Conservation (phyloP, 2,888 invertebrate genomes). For the Dicyrtoma fusca region DNA sequence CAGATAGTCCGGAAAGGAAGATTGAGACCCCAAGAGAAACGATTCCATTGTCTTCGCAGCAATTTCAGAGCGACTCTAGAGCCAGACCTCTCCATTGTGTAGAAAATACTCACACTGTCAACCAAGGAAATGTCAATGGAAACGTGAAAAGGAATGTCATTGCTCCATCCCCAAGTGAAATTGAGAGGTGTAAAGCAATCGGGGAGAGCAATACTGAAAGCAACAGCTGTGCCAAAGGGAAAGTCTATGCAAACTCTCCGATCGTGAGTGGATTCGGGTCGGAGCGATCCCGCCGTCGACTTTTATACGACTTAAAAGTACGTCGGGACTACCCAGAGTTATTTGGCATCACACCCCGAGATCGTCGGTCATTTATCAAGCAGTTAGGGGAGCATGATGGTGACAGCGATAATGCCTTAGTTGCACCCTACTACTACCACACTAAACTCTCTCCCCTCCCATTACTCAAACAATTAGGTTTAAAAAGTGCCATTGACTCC, state of each 20-base stretch:
- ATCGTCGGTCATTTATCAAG: slow-evolving; percentile 52
- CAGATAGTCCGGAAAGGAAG: too few relatives aligned
- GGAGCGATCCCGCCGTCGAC: slow-evolving; percentile 39
- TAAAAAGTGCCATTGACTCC: neutral
- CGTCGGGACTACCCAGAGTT: slow-evolving; percentile 54
- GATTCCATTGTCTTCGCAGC: too few relatives aligned
- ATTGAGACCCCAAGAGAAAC: too few relatives aligned
- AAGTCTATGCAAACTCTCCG: slow-evolving; percentile 49
- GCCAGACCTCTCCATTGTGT: too few relatives aligned
- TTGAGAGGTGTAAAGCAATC: neutral
- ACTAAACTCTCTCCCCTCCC: slow-evolving; percentile 41
- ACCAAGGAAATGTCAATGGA: too few relatives aligned
- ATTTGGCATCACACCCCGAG: slow-evolving; percentile 55
- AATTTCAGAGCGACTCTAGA: too few relatives aligned
- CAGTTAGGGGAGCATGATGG: slow-evolving; percentile 40
- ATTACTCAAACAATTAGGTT: neutral
- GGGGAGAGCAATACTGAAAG: neutral
- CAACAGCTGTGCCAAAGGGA: slow-evolving; percentile 21
- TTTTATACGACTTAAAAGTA: slow-evolving; percentile 52
- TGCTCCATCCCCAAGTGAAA: slow-evolving; percentile 7
- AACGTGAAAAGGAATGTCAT: neutral
- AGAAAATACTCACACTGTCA: too few relatives aligned
- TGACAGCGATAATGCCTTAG: slow-evolving; percentile 42
- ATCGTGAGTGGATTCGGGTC: slow-evolving; percentile 50
- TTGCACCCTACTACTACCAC: slow-evolving; percentile 53